Percentiles rank a stretch among this genome's conserved stretches.
Conservation (phyloP, 1,140 invertebrate species). For the Cherax destructor region DNA sequence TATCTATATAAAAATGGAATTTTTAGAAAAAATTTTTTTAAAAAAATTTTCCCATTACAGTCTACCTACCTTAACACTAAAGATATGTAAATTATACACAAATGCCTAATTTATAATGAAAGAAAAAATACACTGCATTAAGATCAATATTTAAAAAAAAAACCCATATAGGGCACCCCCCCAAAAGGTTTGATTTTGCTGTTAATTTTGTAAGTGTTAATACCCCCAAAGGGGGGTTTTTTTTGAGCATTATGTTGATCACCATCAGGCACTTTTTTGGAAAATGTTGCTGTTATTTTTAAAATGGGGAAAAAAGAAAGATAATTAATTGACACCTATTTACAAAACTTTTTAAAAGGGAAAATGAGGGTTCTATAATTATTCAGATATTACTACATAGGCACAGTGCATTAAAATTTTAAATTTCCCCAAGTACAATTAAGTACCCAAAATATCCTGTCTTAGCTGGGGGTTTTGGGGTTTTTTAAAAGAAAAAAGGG, state of each 20-base stretch:
- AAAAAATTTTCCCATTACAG: too few relatives aligned
- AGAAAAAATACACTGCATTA: background rate
- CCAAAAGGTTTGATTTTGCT: too few relatives aligned
- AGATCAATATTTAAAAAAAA: background rate
- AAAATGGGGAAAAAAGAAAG: background rate
- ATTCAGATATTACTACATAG: too few relatives aligned
- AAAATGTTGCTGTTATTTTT: background rate
- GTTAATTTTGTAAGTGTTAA: too few relatives aligned
- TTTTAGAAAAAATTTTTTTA: too few relatives aligned
- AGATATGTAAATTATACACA: background rate
- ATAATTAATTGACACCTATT: background rate
- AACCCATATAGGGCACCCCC: too few relatives aligned
- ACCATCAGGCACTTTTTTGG: background rate
- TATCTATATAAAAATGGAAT: too few relatives aligned
- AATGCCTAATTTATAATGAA: background rate
- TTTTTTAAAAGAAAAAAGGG: too few relatives aligned
- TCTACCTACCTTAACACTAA: background rate
- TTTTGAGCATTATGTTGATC: background rate
- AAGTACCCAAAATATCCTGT: too few relatives aligned
- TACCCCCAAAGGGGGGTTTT: background rate
- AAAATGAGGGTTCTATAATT: background rate
- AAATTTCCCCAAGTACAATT: too few relatives aligned
- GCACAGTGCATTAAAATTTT: too few relatives aligned
- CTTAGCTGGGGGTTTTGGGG: too few relatives aligned
- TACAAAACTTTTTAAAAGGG: background rate